Evolutionary conservation across 2,113 vertebrate species (phyloP).

Genomic region (Pycnonotus jocosus): DNA sequence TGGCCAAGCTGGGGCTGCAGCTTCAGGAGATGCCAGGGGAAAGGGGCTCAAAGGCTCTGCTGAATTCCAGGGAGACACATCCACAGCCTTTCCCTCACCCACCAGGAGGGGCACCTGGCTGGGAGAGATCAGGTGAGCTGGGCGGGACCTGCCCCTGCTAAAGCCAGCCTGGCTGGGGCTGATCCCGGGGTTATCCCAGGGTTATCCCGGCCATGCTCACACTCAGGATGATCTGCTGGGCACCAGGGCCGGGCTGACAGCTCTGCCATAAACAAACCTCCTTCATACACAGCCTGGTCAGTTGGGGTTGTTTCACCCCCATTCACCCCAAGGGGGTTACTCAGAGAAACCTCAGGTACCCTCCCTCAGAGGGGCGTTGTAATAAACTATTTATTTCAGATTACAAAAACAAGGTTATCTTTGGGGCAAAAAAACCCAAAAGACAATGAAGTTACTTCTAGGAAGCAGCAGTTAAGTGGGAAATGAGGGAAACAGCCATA

Average conservation of each 20-base stretch:
- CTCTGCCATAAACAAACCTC: background rate
- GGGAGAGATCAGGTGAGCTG: background rate
- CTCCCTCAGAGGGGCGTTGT: background rate
- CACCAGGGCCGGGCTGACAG: background rate
- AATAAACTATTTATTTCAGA: background rate
- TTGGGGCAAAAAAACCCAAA: background rate
- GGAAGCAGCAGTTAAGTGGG: background rate
- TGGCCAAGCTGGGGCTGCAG: background rate
- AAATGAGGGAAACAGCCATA: background rate
- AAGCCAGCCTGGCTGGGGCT: background rate
- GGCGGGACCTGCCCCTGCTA: background rate
- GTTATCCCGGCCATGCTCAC: fast-evolving
- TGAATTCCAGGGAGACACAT: background rate
- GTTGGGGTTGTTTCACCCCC: background rate
- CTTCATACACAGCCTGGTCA: fast-evolving
- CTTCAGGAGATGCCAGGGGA: background rate
- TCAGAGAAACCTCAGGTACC: background rate
- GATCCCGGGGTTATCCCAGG: background rate
- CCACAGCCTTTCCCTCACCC: background rate
- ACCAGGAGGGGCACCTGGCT: background rate
- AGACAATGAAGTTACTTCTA: background rate
- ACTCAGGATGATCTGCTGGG: background rate
- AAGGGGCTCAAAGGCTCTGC: background rate
- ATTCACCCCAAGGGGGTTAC: background rate
- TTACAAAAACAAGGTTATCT: background rate